Conservation (phyloP, 2,113 vertebrate genomes). For the Carassius auratus region DNA sequence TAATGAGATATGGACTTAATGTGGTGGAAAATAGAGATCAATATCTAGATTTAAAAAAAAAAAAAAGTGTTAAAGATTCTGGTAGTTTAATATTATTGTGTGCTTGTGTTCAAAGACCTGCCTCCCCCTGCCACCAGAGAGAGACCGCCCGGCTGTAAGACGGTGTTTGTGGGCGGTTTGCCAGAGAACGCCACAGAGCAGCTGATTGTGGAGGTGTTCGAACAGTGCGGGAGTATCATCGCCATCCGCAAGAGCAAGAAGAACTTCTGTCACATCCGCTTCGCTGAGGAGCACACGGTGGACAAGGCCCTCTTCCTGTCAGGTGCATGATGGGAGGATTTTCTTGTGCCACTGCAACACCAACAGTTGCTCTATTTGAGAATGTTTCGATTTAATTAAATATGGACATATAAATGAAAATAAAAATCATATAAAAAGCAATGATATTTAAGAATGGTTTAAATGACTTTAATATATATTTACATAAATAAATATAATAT, state of each 20-base stretch:
- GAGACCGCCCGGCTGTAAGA: slow-evolving; percentile 94
- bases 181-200: slow-evolving; percentile 87
- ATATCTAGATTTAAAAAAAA: neutral
- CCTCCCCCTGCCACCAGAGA: slow-evolving; percentile 91
- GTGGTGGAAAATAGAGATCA: neutral
- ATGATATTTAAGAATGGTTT: too few species aligned
- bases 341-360: neutral
- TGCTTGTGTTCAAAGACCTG: slow-evolving; percentile 78
- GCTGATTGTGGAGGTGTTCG: slow-evolving; percentile 93
- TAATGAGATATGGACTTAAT: slow-evolving; percentile 17
- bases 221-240: slow-evolving; percentile 92
- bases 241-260: slow-evolving; percentile 97
- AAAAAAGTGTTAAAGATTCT: neutral
- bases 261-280: slow-evolving; percentile 96
- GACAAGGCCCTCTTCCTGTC: slow-evolving; percentile 95
- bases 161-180: slow-evolving; percentile 93
- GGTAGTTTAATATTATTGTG: neutral
- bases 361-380: too few species aligned
- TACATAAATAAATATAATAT: too few species aligned
- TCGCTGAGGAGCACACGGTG: slow-evolving; percentile 90
- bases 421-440: too few species aligned
- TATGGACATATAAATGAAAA: too few species aligned
- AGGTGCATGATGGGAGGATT: slow-evolving; percentile 68
- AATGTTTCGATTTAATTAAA: too few species aligned
- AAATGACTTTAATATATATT: too few species aligned